Base-by-base conservation (phyloP, 2,113 vertebrate species). In the Acinonyx jubatus region DNA sequence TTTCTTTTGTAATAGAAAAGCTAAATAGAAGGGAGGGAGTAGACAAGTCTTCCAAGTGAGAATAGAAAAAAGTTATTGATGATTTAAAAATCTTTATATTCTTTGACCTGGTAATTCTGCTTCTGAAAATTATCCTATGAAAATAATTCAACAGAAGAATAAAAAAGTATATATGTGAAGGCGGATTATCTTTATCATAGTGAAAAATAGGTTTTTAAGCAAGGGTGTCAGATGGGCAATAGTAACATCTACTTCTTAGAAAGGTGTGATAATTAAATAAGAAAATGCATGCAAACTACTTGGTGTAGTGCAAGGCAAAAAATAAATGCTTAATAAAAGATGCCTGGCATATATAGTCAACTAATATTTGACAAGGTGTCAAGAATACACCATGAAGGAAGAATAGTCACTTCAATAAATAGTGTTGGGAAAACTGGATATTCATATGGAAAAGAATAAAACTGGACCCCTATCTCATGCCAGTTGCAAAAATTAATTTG, bases 161-260 rank as follows among this genome's bases (percentile, higher is more conserved):
- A 48, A 36, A 82, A 81, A 71, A 84, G 23, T 19, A 3, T 86
- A 23, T 61, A 21, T 69, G 78, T 78, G 50, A 94, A 78, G n/a
- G 36, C 52, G 7, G 55, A 41, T 80, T 52, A 45, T 71, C 23
- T 90, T 90, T 71, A 55, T 66, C 91, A 87, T 57, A 74, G 57
- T 76, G 57, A 82, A 91, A 74, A 94, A 48, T 36, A 16, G 38
- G 66, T 74, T 88, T 94, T 96, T 78, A 92, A 91, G 29, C 29
- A 78, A 88, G 15, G 9, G 1, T 68, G 31, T 96, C 88, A 82
- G 48, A 87, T 33, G 45, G 61, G 19, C 57, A 79, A n/a, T 78
- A 57, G 29, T 68, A 74, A 92, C 8, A 88, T 25, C 74, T 68
- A 41, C 38, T 92, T 87, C 76, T 82, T n/a, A 61, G 48, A 73